A percentile compares a stretch with the other conserved stretches of the same genome.
These are phyloP conservation scores for Heliconius cydno DNA, from an alignment of 2,888 invertebrate species.

Conservation along the genomic window DNA sequence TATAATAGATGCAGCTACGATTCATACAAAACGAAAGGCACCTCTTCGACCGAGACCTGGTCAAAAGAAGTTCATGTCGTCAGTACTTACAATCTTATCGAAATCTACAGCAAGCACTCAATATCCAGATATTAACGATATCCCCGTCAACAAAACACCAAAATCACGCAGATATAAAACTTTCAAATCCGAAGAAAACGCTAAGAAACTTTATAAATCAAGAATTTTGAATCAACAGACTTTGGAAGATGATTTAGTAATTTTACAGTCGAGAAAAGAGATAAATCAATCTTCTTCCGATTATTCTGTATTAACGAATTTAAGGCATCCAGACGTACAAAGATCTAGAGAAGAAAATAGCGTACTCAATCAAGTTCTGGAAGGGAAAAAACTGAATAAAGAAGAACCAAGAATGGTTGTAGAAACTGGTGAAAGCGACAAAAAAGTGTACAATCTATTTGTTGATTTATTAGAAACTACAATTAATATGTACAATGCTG, in stretches of 20 bases:
- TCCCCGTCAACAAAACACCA: constrained; percentile 31
- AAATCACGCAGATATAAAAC: constrained; percentile 28
- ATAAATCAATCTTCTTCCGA: constrained; percentile 59
- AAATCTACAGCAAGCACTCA: constrained; percentile 63
- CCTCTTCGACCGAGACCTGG: constrained; percentile 54
- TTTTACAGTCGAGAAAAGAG: constrained; percentile 59
- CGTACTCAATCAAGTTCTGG: constrained; percentile 41
- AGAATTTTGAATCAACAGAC: constrained; percentile 44
- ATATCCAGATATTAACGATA: constrained; percentile 53
- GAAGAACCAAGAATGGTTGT: constrained; percentile 54
- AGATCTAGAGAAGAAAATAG: constrained; percentile 35
- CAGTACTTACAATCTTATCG: constrained; percentile 61
- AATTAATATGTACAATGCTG: constrained; percentile 59
- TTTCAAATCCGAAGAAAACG: constrained; percentile 43
- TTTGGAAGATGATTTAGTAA: constrained; percentile 52
- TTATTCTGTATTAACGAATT: constrained; percentile 52
- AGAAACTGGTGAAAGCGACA: constrained; percentile 47
- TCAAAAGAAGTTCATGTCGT: constrained; percentile 58
- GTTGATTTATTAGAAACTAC: constrained; percentile 66
- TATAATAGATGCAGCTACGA: constrained; percentile 42
- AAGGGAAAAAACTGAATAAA: constrained; percentile 48
- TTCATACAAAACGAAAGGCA: constrained; percentile 45
- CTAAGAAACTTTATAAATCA: constrained; percentile 46
- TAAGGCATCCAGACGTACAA: constrained; percentile 7
- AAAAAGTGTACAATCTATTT: constrained; percentile 66